phyloP scores from a whole-genome alignment of 2,113 vertebrate genomes.

The Callorhinus ursinus region DNA sequence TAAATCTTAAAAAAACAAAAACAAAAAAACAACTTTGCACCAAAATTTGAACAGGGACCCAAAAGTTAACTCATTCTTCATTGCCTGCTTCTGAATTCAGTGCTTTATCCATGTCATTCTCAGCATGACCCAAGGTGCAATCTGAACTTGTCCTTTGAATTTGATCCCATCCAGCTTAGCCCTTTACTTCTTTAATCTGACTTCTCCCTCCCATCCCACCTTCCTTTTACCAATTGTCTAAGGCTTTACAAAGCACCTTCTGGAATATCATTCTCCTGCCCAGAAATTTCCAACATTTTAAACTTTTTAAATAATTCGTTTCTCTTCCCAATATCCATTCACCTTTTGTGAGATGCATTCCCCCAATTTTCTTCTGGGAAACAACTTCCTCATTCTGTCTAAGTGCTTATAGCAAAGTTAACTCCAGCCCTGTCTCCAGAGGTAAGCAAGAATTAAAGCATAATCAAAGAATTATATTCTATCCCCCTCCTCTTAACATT shows the following conservation, averaged over 20 bases:
- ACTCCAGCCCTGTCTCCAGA: not conserved
- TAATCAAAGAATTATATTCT: not conserved
- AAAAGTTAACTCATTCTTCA: not conserved
- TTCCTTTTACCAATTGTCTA: not conserved
- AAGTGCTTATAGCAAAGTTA: not conserved
- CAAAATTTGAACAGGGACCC: not conserved
- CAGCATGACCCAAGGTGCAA: not conserved
- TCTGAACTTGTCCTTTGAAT: not conserved
- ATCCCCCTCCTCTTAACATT: not conserved
- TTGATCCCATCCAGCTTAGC: not conserved
- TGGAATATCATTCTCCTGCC: conserved; percentile 8
- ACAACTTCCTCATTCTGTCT: conserved; percentile 18
- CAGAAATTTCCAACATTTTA: conserved; percentile 10
- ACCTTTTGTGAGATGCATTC: conserved; percentile 22
- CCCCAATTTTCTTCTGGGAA: conserved; percentile 19
- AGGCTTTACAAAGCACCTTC: not conserved
- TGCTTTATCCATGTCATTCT: not conserved
- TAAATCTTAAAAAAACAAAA: not conserved
- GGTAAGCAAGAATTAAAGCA: not conserved
- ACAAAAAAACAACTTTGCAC: not conserved
- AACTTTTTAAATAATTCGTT: not conserved
- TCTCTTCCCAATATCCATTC: not conserved
- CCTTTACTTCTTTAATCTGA: not conserved
- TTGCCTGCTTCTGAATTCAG: not conserved
- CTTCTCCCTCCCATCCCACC: not conserved